Percentiles rank a stretch among this genome's conserved stretches.
phyloP scores from a whole-genome alignment of 1,140 invertebrate genomes.

The Anadara kagoshimensis region DNA sequence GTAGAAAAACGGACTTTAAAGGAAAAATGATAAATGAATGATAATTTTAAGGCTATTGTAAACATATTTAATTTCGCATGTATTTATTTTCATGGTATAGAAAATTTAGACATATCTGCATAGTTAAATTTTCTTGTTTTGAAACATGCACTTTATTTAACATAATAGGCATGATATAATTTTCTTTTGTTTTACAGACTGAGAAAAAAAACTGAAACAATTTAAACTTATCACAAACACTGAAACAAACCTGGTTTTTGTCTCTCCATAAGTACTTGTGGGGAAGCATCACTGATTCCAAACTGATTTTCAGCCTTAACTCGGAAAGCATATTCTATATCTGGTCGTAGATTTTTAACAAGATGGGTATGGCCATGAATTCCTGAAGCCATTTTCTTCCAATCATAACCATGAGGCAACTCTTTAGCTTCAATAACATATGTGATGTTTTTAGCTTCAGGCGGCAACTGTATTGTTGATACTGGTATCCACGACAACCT shows the following conservation, averaged over 20 bases:
- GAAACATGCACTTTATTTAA: too few relatives aligned
- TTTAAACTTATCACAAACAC: too few relatives aligned
- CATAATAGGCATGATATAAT: too few relatives aligned
- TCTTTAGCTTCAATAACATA: conserved; percentile 65
- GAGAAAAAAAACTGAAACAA: too few relatives aligned
- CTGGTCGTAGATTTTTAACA: conserved; percentile 54
- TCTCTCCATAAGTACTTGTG: conserved; percentile 48
- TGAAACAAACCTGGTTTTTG: conserved; percentile 21
- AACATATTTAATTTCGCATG: too few relatives aligned
- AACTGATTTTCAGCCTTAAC: conserved; percentile 63
- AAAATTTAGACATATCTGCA: too few relatives aligned
- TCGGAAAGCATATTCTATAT: conserved; percentile 66
- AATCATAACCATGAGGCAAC: conserved; percentile 62
- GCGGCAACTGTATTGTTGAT: conserved; percentile 50
- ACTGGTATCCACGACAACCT: conserved; percentile 66
- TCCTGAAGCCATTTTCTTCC: conserved; percentile 59
- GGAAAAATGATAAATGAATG: too few relatives aligned
- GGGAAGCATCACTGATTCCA: conserved; percentile 64
- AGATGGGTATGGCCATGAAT: conserved; percentile 56
- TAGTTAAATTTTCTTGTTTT: too few relatives aligned
- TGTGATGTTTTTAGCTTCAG: conserved; percentile 54
- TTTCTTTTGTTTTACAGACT: too few relatives aligned
- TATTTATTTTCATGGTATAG: too few relatives aligned
- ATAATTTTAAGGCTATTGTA: too few relatives aligned
- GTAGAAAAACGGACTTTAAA: too few relatives aligned